Conservation (phyloP, 2,113 vertebrate genomes). For the Spilogale gracilis region DNA sequence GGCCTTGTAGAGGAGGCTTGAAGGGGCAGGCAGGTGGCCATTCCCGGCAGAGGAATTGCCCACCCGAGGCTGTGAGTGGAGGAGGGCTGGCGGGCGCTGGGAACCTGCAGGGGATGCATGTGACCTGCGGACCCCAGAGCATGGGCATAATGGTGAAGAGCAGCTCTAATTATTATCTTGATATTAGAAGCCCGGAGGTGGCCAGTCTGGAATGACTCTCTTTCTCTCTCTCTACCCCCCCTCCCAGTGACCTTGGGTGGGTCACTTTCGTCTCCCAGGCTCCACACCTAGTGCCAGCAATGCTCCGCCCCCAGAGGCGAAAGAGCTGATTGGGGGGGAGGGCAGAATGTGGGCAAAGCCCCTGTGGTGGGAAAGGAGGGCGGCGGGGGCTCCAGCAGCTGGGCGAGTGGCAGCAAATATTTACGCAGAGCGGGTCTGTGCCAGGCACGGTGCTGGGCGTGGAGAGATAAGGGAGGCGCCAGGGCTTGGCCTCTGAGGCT, state of each 20-base stretch:
- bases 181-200: neutral
- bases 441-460: neutral
- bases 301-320: rapidly evolving
- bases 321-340: neutral
- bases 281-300: neutral
- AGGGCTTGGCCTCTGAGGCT: neutral
- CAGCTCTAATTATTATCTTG: rapidly evolving
- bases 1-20: neutral
- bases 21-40: neutral
- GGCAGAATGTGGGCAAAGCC: neutral
- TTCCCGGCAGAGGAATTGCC: neutral
- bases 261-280: neutral
- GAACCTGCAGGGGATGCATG: neutral
- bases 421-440: neutral
- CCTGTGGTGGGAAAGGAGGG: rapidly evolving
- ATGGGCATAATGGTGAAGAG: rapidly evolving
- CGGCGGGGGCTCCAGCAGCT: rapidly evolving
- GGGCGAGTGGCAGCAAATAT: neutral
- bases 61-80: rapidly evolving
- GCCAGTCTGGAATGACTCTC: neutral
- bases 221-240: neutral
- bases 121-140: neutral
- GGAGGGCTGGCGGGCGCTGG: neutral
- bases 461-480: constrained; percentile 26
- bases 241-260: neutral